These are phyloP conservation scores for Theodoxus fluviatilis DNA, from an alignment of 2,888 invertebrate species.

Conservation along the genomic window DNA sequence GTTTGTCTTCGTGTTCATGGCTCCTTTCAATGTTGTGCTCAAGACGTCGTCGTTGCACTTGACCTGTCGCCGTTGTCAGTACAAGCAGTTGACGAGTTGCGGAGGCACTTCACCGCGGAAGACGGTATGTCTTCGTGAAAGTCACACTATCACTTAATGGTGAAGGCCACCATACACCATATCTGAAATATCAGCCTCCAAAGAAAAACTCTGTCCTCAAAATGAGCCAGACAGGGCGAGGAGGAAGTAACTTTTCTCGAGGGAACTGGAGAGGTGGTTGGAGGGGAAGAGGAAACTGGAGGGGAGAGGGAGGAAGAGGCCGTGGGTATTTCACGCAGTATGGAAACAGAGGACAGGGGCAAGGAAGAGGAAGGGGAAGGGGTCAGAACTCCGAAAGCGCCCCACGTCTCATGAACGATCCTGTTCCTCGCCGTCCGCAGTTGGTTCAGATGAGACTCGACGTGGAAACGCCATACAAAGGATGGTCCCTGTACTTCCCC, in stretches of 20 bases:
- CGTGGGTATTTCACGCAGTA: slow-evolving; percentile 44
- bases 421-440: slow-evolving; percentile 36
- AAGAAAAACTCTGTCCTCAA: too few species aligned
- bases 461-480: slow-evolving; percentile 69
- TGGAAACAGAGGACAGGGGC: slow-evolving; percentile 41
- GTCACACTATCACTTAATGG: too few species aligned
- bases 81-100: too few species aligned
- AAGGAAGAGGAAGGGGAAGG: slow-evolving; percentile 29
- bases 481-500: slow-evolving; percentile 83
- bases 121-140: too few species aligned
- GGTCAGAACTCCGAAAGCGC: slow-evolving; percentile 26
- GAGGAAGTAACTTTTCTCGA: too few species aligned
- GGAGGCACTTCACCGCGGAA: too few species aligned
- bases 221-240: not conserved
- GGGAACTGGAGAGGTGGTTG: slow-evolving; percentile 30
- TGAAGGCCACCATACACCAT: too few species aligned
- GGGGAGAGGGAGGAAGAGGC: slow-evolving; percentile 34
- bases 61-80: too few species aligned
- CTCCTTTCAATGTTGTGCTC: too few species aligned
- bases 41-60: too few species aligned
- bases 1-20: too few species aligned
- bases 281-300: slow-evolving; percentile 37
- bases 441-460: slow-evolving; percentile 52
- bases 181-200: too few species aligned
- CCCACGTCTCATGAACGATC: slow-evolving; percentile 42